A percentile compares a stretch with the other conserved stretches of the same genome.
These are phyloP conservation scores for Sphaerophoria taeniata DNA, from an alignment of 2,888 invertebrate species.

Conservation along the genomic window DNA sequence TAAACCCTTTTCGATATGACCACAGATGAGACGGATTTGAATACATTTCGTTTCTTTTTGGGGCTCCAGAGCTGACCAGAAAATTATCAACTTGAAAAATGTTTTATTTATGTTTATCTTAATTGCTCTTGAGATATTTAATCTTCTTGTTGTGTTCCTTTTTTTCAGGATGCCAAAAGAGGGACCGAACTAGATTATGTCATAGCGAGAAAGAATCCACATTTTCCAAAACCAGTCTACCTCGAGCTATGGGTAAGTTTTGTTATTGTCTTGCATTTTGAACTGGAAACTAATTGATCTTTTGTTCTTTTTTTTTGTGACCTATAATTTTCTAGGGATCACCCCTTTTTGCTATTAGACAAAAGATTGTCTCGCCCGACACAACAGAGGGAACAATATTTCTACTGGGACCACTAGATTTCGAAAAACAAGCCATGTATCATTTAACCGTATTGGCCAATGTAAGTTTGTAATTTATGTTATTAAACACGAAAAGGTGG, in stretches of 20 bases:
- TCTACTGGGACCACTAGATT: slow-evolving; percentile 91
- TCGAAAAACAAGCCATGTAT: slow-evolving; percentile 94
- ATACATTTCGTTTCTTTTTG: background rate
- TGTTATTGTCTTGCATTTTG: slow-evolving; percentile 77
- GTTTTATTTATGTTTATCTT: slow-evolving; percentile 36
- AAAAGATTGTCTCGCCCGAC: slow-evolving; percentile 89
- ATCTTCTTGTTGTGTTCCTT: slow-evolving; percentile 10
- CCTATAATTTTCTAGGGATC: slow-evolving; percentile 86
- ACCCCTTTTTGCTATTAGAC: slow-evolving; percentile 90
- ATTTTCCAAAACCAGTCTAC: slow-evolving; percentile 90
- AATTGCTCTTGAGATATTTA: slow-evolving; percentile 25
- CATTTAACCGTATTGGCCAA: slow-evolving; percentile 93
- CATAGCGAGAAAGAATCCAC: slow-evolving; percentile 90
- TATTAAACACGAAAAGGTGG: too few relatives aligned
- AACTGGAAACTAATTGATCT: background rate
- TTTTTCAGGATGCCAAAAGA: slow-evolving; percentile 87
- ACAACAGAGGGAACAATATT: slow-evolving; percentile 92
- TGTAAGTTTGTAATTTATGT: slow-evolving; percentile 85
- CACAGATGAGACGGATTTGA: slow-evolving; percentile 18
- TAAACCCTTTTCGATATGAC: slow-evolving; percentile 42
- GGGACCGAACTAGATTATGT: slow-evolving; percentile 93
- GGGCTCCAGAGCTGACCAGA: background rate
- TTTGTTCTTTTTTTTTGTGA: slow-evolving; percentile 54
- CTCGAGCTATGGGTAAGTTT: slow-evolving; percentile 91
- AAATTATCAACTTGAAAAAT: slow-evolving; percentile 27